Evolutionary conservation across 2,113 vertebrate species (phyloP).

Genomic region (Synodontis membranacea): DNA sequence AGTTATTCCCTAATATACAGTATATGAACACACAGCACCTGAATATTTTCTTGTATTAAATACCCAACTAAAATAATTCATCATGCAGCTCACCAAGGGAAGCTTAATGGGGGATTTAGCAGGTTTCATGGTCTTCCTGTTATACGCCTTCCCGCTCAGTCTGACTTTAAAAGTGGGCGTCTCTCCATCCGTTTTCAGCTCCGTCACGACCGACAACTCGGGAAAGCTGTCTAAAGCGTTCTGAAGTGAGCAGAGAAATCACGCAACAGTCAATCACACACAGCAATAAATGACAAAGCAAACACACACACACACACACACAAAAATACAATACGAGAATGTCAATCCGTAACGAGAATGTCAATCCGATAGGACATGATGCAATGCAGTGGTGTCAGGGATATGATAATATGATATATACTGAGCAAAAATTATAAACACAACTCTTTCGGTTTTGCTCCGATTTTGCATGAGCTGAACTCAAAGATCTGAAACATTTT

Average conservation of each 20-base stretch:
- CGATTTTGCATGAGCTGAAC: no score
- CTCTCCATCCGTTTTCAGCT: conserved; percentile 85
- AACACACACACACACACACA: not conserved
- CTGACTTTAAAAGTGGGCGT: conserved; percentile 86
- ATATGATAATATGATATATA: no score
- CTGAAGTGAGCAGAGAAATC: conserved; percentile 67
- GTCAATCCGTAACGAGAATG: no score
- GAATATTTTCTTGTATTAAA: not conserved
- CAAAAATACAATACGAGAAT: not conserved
- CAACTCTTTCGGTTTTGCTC: no score
- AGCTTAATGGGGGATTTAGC: conserved; percentile 85
- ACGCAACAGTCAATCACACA: not conserved
- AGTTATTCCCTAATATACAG: not conserved
- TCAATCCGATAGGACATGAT: not conserved
- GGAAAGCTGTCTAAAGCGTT: conserved; percentile 93
- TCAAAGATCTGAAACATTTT: no score
- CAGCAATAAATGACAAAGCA: not conserved
- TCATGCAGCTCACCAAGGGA: conserved; percentile 80
- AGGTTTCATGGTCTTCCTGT: conserved; percentile 93
- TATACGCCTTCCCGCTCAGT: conserved; percentile 92
- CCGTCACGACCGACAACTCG: conserved; percentile 89
- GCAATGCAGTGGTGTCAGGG: not conserved
- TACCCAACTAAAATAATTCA: no score
- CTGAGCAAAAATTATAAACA: no score
- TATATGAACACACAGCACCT: not conserved